These are phyloP conservation scores for Folsomia candida DNA, from an alignment of 2,888 invertebrate genomes.

Conservation along the genomic window DNA sequence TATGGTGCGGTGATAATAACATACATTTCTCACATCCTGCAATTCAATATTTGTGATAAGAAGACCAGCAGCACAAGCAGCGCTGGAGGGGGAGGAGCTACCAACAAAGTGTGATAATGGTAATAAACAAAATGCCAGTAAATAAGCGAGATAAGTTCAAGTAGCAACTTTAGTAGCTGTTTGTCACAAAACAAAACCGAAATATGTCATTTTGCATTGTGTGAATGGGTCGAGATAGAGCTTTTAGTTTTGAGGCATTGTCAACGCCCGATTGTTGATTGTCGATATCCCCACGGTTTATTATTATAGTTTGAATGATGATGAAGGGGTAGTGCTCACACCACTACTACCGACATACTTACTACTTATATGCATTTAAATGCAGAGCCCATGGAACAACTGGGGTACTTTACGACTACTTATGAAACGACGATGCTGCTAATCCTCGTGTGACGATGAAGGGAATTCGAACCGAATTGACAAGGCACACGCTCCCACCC, in stretches of 20 bases:
- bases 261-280: not conserved
- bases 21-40: not conserved
- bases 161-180: not conserved
- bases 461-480: conserved; percentile 10
- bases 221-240: not conserved
- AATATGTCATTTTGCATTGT: not conserved
- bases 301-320: not conserved
- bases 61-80: no score
- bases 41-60: not conserved
- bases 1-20: no score
- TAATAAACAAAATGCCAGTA: not conserved
- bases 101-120: not conserved
- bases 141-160: not conserved
- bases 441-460: conserved; percentile 19
- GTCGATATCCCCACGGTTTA: not conserved
- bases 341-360: no score
- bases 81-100: not conserved
- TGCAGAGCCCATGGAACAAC: no score
- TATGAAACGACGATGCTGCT: no score
- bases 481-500: conserved; percentile 37
- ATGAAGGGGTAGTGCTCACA: not conserved
- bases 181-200: not conserved
- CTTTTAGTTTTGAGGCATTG: not conserved
- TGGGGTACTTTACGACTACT: no score
- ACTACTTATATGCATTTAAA: no score